Conservation (phyloP, 2,113 vertebrate species). For the Phyllopteryx taeniolatus region DNA sequence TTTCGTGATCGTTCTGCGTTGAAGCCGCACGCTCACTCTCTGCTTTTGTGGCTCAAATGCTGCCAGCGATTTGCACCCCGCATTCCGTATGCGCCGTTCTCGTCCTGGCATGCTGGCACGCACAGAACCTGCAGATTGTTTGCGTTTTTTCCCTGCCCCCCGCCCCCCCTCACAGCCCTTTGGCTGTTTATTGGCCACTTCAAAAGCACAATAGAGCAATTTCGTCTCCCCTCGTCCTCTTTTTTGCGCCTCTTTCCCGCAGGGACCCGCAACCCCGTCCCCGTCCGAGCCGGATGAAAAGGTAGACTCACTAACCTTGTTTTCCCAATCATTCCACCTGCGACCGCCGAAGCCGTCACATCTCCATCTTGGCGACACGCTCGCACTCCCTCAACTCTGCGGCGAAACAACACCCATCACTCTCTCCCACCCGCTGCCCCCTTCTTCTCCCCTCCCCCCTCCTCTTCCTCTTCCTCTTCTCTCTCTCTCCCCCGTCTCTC, state of each 20-base stretch:
- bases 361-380: conserved; percentile 46
- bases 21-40: not conserved
- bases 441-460: conserved; percentile 26
- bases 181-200: conserved; percentile 35
- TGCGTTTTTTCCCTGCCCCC: not conserved
- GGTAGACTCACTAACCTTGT: conserved; percentile 62
- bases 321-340: conserved; percentile 55
- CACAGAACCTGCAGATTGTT: not conserved
- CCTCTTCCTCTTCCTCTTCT: conserved; percentile 11
- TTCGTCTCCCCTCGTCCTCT: not conserved
- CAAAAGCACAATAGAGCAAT: conserved; percentile 12
- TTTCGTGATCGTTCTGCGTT: conserved; percentile 36
- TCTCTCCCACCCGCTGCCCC: conserved; percentile 19
- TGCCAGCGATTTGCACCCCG: not conserved
- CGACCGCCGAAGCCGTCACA: conserved; percentile 46
- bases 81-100: conserved; percentile 11
- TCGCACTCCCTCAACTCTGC: conserved; percentile 45
- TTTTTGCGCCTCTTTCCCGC: conserved; percentile 17
- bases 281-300: conserved; percentile 30
- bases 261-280: not conserved
- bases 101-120: not conserved
- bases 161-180: not conserved
- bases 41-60: not conserved
- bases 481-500: conserved; percentile 20
- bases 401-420: conserved; percentile 63